Evolutionary conservation across 2,888 invertebrate genomes (phyloP), one percentile per base, ranked within the genome.

Genomic region (Leptothorax acervorum): DNA sequence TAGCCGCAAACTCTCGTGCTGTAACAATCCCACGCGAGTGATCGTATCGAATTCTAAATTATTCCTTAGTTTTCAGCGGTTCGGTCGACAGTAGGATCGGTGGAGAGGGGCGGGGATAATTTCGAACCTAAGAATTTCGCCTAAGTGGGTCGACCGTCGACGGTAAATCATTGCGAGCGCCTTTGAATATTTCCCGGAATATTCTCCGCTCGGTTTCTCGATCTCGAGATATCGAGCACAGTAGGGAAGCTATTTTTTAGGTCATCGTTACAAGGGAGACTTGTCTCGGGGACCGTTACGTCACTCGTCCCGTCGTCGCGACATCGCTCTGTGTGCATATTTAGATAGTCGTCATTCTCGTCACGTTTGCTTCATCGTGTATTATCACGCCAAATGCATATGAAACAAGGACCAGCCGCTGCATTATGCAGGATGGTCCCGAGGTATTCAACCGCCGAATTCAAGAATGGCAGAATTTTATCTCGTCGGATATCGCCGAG

Each of bases 191-290:
- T 83, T 83, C 78, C 66, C 55, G 51, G 82, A 78, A 53, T 81
- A 70, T 51, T 23, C 53, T 63, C 42, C 23, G 11, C 57, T 53
- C 0, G 31, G 48, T 55, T 35, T 42, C 73, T 83, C 66, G 83
- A 55, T 48, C 57, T 48, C 57, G 65, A 39, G 48, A 66, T 57
- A 73, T 74, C 66, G 23, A 53, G 62, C n/a, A 42, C 39, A 35
- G 63, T 12, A 55, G 65, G 48, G 35, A 76, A 82, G 48, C 42
- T 15, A 83, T 66, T 87, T 89, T 90, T 75, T 86, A 89, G 89
- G 90, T 91, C 90, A 91, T 74, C 89, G 85, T 89, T 87, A 84
- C 87, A 89, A 86, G 66, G 79, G 71, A 88, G 78, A 74, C 83
- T 86, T 82, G 82, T 87, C 68, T 83, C 57, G 70, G 70, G 4